Conservation (phyloP, 2,888 invertebrate species). For the Oegoconia quadripuncta region DNA sequence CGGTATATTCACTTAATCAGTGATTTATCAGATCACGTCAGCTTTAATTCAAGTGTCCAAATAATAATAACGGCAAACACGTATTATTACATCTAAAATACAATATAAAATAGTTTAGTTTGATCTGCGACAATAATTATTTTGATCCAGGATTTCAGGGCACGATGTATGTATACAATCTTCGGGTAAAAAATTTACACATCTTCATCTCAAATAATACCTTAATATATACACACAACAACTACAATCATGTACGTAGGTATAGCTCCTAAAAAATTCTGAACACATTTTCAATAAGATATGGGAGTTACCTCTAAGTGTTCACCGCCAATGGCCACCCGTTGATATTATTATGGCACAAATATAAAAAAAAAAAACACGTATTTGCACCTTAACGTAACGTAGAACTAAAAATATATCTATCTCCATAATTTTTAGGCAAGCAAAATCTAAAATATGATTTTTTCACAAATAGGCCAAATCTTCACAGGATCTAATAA, state of each 20-base stretch:
- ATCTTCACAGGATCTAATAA: slow-evolving; percentile 44
- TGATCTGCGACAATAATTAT: too few species aligned
- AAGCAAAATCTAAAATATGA: slow-evolving; percentile 37
- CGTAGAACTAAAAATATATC: slow-evolving; percentile 6
- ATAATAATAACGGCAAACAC: too few species aligned
- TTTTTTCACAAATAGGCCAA: slow-evolving; percentile 39
- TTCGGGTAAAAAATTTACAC: neutral
- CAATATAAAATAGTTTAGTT: too few species aligned
- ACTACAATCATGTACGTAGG: slow-evolving; percentile 50
- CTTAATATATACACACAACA: slow-evolving; percentile 52
- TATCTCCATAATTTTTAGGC: slow-evolving; percentile 32
- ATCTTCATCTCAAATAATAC: slow-evolving; percentile 13
- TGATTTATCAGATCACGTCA: too few species aligned
- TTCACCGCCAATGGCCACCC: slow-evolving; percentile 33
- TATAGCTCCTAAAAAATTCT: slow-evolving; percentile 69
- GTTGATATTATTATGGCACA: slow-evolving; percentile 50
- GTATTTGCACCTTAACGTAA: slow-evolving; percentile 31
- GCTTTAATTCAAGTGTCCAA: too few species aligned
- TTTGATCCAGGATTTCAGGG: too few species aligned
- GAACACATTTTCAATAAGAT: slow-evolving; percentile 77
- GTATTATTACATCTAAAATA: too few species aligned
- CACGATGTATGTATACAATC: too few species aligned
- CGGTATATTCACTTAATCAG: too few species aligned
- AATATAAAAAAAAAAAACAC: slow-evolving; percentile 30
- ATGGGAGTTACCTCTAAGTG: slow-evolving; percentile 53